Conservation (phyloP, 2,797 vertebrate species). For the Sylvilagus floridanus region DNA sequence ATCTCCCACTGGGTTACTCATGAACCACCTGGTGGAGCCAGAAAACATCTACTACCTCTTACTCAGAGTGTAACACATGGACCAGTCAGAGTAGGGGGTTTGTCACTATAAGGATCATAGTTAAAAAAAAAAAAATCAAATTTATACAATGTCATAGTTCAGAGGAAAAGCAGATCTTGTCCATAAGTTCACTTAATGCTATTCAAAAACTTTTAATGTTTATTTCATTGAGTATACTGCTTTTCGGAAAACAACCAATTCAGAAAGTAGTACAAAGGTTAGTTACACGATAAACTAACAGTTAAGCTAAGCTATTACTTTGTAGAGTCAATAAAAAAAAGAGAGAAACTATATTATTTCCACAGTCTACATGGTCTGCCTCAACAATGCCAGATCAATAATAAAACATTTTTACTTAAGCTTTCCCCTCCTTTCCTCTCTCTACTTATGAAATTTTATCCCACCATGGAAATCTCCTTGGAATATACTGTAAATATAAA, state of each 20-base stretch:
- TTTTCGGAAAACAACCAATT: conserved; percentile 74
- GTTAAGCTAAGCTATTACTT: conserved; percentile 76
- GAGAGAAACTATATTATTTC: conserved; percentile 77
- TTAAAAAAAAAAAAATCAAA: conserved; percentile 53
- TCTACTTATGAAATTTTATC: conserved; percentile 79
- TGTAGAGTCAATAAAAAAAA: conserved; percentile 72
- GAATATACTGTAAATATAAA: conserved; percentile 75
- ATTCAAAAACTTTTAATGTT: conserved; percentile 71
- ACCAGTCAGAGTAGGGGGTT: not conserved
- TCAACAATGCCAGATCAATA: conserved; percentile 75
- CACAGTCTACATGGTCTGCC: conserved; percentile 70
- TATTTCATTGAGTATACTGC: conserved; percentile 51
- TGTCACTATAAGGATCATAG: not conserved
- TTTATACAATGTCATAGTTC: conserved; percentile 26
- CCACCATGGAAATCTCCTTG: conserved; percentile 73
- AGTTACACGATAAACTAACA: conserved; percentile 79
- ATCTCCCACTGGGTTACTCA: not conserved
- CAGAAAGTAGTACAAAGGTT: conserved; percentile 78
- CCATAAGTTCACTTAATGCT: conserved; percentile 41
- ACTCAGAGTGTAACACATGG: not conserved
- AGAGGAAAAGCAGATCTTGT: conserved; percentile 47
- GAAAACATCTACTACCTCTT: not conserved
- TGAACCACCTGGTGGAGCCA: not conserved
- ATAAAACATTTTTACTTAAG: conserved; percentile 81
- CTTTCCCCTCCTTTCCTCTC: conserved; percentile 32